Percentiles rank a stretch among this genome's conserved stretches.
These are phyloP conservation scores for Amblyjoppa fuscipennis DNA, from an alignment of 2,888 invertebrate species.

Conservation along the genomic window DNA sequence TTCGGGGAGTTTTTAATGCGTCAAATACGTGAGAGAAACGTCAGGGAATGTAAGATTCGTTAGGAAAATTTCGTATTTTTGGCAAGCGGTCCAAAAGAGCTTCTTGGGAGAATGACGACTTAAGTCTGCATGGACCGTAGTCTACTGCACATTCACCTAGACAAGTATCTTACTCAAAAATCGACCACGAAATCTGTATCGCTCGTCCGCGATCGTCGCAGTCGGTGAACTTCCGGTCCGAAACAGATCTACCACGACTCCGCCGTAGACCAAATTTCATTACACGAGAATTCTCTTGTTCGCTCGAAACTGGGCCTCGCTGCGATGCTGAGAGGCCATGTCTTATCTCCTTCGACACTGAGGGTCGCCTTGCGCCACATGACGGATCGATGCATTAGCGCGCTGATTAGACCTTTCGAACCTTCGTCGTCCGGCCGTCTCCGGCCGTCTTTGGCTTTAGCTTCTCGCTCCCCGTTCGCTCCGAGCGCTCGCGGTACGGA, in stretches of 20 bases:
- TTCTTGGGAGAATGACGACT: background rate
- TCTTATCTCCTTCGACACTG: constrained; percentile 50
- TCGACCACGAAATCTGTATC: background rate
- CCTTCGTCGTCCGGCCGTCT: constrained; percentile 47
- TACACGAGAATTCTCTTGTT: constrained; percentile 18
- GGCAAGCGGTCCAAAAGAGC: background rate
- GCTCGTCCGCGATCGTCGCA: background rate
- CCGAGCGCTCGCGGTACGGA: constrained; percentile 30
- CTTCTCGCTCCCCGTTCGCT: constrained; percentile 13
- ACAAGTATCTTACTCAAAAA: background rate
- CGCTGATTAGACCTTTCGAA: constrained; percentile 77
- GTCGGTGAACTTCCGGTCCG: background rate
- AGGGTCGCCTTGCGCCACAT: constrained; percentile 75
- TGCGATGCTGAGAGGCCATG: constrained; percentile 24
- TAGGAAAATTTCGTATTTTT: background rate
- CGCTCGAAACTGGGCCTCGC: constrained; percentile 19
- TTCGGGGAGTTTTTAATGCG: background rate
- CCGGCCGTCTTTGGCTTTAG: background rate
- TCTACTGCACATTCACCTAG: too few species aligned
- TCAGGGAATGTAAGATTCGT: too few species aligned
- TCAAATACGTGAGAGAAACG: background rate
- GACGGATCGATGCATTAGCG: constrained; percentile 83
- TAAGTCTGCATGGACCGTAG: too few species aligned
- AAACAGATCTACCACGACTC: background rate
- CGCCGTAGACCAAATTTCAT: background rate